Evolutionary conservation across 53 echinoderm and acorn worm species (phyloP).

Genomic region (Patiria pectinifera): DNA sequence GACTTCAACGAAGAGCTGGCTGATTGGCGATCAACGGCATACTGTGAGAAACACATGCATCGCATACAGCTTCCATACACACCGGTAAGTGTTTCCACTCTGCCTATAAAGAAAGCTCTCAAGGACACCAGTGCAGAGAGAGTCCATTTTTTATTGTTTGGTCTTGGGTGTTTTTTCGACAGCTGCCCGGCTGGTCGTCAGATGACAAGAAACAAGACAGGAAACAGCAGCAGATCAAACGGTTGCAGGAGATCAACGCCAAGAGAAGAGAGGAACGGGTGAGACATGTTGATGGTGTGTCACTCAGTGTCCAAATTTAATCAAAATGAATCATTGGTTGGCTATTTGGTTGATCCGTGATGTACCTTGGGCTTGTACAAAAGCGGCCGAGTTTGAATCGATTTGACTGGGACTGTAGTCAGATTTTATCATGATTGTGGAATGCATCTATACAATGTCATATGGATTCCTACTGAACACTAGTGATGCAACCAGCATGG

Average conservation of each 20-base stretch:
- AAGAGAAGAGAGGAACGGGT: slow-evolving; percentile 85
- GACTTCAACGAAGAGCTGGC: slow-evolving; percentile 77
- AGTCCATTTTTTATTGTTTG: too few species aligned
- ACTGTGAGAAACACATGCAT: slow-evolving; percentile 77
- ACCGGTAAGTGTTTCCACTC: slow-evolving; percentile 74
- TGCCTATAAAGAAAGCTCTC: not conserved
- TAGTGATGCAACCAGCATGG: too few species aligned
- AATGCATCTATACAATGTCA: too few species aligned
- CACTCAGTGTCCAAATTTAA: too few species aligned
- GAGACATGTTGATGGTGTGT: not conserved
- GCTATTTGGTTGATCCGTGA: too few species aligned
- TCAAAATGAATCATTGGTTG: too few species aligned
- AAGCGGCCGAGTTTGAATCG: too few species aligned
- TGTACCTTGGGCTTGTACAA: too few species aligned
- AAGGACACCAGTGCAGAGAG: not conserved
- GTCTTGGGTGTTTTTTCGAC: not conserved
- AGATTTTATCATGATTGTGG: too few species aligned
- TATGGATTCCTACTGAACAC: too few species aligned
- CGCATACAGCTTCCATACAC: slow-evolving; percentile 95
- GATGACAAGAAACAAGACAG: slow-evolving; percentile 81
- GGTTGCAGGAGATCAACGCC: slow-evolving; percentile 80
- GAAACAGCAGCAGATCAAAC: slow-evolving; percentile 80
- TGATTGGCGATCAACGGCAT: slow-evolving; percentile 70
- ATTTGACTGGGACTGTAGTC: too few species aligned
- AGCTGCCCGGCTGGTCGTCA: slow-evolving; percentile 87